Evolutionary conservation across 2,888 invertebrate genomes (phyloP).

Genomic region (Dasypogon diadema): DNA sequence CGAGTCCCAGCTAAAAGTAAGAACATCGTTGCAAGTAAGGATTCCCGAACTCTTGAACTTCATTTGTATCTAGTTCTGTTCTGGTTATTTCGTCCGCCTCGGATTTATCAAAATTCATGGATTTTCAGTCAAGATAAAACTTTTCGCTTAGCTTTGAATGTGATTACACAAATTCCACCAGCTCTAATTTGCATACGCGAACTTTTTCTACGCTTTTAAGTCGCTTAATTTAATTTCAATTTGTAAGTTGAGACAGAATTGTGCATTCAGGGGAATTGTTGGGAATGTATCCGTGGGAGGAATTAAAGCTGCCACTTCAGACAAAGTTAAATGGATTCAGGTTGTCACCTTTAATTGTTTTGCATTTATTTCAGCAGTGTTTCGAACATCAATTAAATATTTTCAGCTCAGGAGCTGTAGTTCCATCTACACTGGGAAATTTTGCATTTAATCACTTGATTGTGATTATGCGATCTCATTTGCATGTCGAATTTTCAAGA

Average conservation of each 20-base stretch:
- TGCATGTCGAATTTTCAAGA: no score
- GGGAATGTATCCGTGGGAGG: background rate
- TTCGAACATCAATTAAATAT: background rate
- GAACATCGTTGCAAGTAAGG: background rate
- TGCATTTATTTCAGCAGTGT: background rate
- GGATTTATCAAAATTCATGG: background rate
- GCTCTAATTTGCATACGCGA: background rate
- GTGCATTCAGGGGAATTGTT: background rate
- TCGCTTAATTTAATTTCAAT: background rate
- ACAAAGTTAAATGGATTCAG: background rate
- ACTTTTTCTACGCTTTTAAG: background rate
- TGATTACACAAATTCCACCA: background rate
- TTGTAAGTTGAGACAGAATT: background rate
- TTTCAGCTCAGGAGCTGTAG: no score
- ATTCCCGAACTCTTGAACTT: background rate
- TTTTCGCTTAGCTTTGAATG: background rate
- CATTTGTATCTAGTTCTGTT: background rate
- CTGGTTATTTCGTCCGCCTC: background rate
- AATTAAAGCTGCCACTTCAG: background rate
- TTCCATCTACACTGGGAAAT: no score
- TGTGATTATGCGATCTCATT: no score
- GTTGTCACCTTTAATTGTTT: background rate
- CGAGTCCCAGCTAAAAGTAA: background rate
- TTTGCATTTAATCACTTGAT: no score
- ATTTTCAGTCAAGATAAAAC: background rate